A percentile compares a stretch with the other conserved stretches of the same genome.
Conservation (phyloP, 2,888 invertebrate genomes). For the Scelioninae gen. 1 region DNA sequence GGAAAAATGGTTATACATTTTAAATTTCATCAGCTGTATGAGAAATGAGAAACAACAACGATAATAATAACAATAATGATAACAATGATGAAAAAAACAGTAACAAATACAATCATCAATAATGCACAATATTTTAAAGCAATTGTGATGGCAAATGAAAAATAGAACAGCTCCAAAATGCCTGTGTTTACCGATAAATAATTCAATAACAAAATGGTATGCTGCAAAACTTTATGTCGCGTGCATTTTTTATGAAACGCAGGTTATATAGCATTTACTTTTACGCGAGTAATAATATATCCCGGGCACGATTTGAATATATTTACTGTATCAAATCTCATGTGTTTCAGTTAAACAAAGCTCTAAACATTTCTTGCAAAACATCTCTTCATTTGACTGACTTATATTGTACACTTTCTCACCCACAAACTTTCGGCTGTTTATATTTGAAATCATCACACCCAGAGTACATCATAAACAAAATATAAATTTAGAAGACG, state of each 20-base stretch:
- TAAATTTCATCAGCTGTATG: too few species aligned
- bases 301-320: constrained; percentile 11
- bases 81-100: background rate
- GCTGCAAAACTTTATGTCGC: constrained; percentile 19
- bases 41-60: background rate
- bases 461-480: background rate
- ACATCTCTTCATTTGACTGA: background rate
- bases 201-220: constrained; percentile 29
- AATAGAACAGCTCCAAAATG: constrained; percentile 18
- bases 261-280: constrained; percentile 15
- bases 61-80: background rate
- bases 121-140: constrained; percentile 15
- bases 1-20: too few species aligned
- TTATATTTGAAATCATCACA: constrained; percentile 4
- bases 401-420: background rate
- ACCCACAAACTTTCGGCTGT: background rate
- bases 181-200: constrained; percentile 24
- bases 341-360: background rate
- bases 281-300: constrained; percentile 16
- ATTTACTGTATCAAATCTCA: constrained; percentile 17
- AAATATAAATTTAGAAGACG: constrained; percentile 23
- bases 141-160: constrained; percentile 29
- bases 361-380: background rate
- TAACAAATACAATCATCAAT: background rate
- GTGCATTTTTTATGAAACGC: constrained; percentile 36